phyloP scores from a whole-genome alignment of 2,888 invertebrate genomes.

The Baronia brevicornis region DNA sequence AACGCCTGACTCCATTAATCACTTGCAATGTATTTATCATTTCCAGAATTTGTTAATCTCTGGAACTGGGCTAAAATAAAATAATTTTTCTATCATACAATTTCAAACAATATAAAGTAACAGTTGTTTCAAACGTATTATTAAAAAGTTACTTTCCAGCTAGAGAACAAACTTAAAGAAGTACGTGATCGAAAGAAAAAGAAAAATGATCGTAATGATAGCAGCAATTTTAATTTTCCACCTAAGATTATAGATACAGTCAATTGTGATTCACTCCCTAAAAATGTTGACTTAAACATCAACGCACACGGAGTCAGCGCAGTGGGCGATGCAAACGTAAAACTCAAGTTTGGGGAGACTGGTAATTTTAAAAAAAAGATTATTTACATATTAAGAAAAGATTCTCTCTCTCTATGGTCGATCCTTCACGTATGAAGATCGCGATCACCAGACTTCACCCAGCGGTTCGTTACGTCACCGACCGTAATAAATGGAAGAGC shows the following conservation, averaged over 20 bases:
- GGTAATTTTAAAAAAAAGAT: conserved; percentile 40
- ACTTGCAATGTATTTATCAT: too few relatives aligned
- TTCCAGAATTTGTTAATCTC: too few relatives aligned
- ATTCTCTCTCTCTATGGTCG: too few relatives aligned
- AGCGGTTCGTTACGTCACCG: too few relatives aligned
- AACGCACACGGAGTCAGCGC: conserved; percentile 45
- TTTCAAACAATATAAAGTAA: too few relatives aligned
- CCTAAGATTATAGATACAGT: conserved; percentile 11
- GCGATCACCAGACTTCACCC: too few relatives aligned
- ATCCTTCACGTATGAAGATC: too few relatives aligned
- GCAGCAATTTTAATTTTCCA: conserved; percentile 10
- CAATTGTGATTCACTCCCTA: conserved; percentile 31
- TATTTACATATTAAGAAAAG: too few relatives aligned
- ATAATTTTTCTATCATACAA: not conserved
- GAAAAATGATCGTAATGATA: conserved; percentile 22
- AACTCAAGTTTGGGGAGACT: conserved; percentile 37
- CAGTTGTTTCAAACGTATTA: not conserved
- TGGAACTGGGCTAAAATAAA: not conserved
- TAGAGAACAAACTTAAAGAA: conserved; percentile 57
- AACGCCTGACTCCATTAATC: too few relatives aligned
- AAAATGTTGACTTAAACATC: conserved; percentile 38
- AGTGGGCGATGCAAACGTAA: conserved; percentile 41
- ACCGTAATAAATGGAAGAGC: too few relatives aligned
- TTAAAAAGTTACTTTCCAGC: conserved; percentile 29
- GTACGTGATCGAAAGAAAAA: conserved; percentile 50